Evolutionary conservation across 2,797 vertebrate genomes (phyloP), one percentile per base, ranked within the genome.

Genomic region (Mormyrops attenuatus): DNA sequence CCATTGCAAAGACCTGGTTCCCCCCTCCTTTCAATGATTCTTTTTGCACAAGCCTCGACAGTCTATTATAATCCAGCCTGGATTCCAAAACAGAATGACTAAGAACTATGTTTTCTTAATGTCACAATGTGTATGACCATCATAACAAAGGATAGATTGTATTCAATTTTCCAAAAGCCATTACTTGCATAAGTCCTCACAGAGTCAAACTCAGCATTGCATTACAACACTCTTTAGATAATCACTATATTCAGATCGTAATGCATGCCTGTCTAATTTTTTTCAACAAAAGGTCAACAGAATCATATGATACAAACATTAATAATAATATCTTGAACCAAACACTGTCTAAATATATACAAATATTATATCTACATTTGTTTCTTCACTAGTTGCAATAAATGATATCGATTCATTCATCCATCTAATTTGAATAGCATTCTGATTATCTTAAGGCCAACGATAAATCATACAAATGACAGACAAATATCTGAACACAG

Each of bases 71-170:
- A 44, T 82, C 41, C 34, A 77, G 69, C 69, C 34, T 41, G 15
- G 41, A 82, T 82, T 82, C 41, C n/a, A 8, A 82, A 82, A 82
- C 8, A 1, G 41, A 82, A n/a, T 47, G 77, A 82, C 41, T 82
- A 82, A 82, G 77, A 82, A 82, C 77, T 82, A 20, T 82, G 38
- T 82, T 44, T 82, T 82, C 20, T 82, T 44, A 82, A 82, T 47
- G 41, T 82, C 41, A 82, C 20, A 82, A 47, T 47, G 77, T 82
- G 20, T 20, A 82, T 82, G 77, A 82, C 17, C 8, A 0, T 41
- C 77, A 47, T 11, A 82, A 82, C 77, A 47, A 82, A 44, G 41
- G 77, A 41, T 22, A 7, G 41, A 55, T 17, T 53, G 50, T 30
- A 55, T 34, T 53, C 11, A 86, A 34, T 86, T 55, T 86, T 34